Evolutionary conservation across 2,797 vertebrate species (phyloP).

Genomic region (Semotilus atromaculatus): DNA sequence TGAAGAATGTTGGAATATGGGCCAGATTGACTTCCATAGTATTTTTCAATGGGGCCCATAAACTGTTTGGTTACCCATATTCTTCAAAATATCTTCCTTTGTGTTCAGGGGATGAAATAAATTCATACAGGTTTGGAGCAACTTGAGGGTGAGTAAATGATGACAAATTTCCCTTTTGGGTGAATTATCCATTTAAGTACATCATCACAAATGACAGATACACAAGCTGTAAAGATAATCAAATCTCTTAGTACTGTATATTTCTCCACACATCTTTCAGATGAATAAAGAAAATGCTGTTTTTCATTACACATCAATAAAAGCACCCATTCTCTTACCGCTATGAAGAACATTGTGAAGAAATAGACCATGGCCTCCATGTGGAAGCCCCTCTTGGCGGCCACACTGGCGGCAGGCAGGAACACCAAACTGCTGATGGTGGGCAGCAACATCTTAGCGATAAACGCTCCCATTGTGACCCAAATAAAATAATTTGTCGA

Average conservation of each 20-base stretch:
- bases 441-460: conserved; percentile 93
- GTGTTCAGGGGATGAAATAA: too few relatives aligned
- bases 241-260: too few relatives aligned
- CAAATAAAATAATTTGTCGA: conserved; percentile 18
- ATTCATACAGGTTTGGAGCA: too few relatives aligned
- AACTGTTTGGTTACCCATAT: too few relatives aligned
- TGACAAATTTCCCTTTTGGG: too few relatives aligned
- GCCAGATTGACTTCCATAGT: too few relatives aligned
- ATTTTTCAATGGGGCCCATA: too few relatives aligned
- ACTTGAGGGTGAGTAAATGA: too few relatives aligned
- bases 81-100: too few relatives aligned
- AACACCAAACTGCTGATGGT: conserved; percentile 93
- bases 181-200: not conserved
- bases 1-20: too few relatives aligned
- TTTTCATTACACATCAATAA: not conserved
- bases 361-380: conserved; percentile 99
- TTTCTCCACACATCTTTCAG: not conserved
- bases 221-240: not conserved
- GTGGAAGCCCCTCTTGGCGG: conserved; percentile 93
- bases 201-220: not conserved
- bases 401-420: conserved; percentile 89
- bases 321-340: conserved; percentile 79
- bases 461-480: conserved; percentile 85
- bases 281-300: not conserved
- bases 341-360: conserved; percentile 96